Percentiles rank a stretch among this genome's conserved stretches.
phyloP scores from a whole-genome alignment of 2,113 vertebrate genomes.

The Microcebus ravelobensis region DNA sequence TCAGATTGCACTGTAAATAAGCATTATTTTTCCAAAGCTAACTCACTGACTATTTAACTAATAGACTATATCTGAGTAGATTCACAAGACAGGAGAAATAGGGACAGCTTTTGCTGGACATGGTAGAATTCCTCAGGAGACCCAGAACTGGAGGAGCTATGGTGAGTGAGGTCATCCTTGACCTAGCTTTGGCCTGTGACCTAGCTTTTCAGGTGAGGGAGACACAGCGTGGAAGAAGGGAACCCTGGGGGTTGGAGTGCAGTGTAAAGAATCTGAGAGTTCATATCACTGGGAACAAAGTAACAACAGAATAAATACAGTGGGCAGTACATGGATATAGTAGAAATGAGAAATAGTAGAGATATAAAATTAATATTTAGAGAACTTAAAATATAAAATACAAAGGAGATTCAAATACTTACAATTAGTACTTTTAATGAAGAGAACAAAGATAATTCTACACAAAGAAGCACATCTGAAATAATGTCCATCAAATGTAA shows the following conservation, averaged over 20 bases:
- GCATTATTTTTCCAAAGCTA: neutral
- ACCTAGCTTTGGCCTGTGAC: neutral
- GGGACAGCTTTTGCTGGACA: neutral
- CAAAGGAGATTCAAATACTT: neutral
- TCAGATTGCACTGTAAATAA: neutral
- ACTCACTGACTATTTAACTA: neutral
- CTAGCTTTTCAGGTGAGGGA: neutral
- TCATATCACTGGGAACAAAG: neutral
- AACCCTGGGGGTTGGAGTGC: neutral
- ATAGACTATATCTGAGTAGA: neutral
- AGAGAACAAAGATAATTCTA: neutral
- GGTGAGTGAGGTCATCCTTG: neutral
- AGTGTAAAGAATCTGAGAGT: neutral
- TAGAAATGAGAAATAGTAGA: neutral
- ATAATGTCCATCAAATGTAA: neutral
- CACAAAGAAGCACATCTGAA: neutral
- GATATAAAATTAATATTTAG: neutral
- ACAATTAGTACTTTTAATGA: neutral
- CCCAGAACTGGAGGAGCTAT: neutral
- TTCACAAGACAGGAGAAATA: neutral
- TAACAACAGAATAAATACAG: neutral
- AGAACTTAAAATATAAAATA: neutral
- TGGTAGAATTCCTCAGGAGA: neutral
- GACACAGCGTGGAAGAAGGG: neutral
- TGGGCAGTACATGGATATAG: accelerated